A percentile compares a stretch with the other conserved stretches of the same genome.
These are phyloP conservation scores for Dugesia japonica DNA, from an alignment of 2,888 invertebrate species.

Conservation along the genomic window DNA sequence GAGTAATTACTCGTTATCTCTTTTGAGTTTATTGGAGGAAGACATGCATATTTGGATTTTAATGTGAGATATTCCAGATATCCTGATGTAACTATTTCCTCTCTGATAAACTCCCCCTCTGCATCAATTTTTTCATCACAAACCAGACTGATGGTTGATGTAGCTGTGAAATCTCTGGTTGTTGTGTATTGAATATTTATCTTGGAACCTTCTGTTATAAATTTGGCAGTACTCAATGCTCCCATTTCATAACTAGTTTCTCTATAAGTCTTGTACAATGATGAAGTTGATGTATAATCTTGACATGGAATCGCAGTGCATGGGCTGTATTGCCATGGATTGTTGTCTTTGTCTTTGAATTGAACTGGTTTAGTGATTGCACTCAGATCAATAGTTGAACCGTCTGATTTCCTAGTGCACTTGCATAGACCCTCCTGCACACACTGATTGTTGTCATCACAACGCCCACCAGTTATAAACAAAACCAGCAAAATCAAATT, in stretches of 20 bases:
- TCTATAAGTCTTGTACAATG: too few relatives aligned
- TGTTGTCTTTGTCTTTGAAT: background rate
- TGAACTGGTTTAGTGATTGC: background rate
- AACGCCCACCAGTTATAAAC: too few relatives aligned
- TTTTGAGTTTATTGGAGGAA: too few relatives aligned
- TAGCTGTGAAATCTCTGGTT: background rate
- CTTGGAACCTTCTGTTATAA: background rate
- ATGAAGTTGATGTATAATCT: background rate
- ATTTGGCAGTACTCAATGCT: background rate
- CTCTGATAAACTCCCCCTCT: background rate
- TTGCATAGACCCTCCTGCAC: too few relatives aligned
- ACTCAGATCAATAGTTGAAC: too few relatives aligned
- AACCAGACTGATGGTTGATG: background rate
- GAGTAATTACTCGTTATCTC: too few relatives aligned
- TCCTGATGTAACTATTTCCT: background rate
- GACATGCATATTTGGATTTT: background rate
- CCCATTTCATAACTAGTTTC: background rate
- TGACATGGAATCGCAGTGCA: background rate
- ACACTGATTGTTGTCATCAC: too few relatives aligned
- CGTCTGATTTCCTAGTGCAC: too few relatives aligned
- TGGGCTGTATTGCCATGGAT: background rate
- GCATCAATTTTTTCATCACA: background rate
- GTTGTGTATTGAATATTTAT: background rate
- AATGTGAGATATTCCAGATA: background rate
- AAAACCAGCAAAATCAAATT: too few relatives aligned